These are phyloP conservation scores for Galendromus occidentalis DNA, from an alignment of 1,140 invertebrate genomes.

Conservation along the genomic window DNA sequence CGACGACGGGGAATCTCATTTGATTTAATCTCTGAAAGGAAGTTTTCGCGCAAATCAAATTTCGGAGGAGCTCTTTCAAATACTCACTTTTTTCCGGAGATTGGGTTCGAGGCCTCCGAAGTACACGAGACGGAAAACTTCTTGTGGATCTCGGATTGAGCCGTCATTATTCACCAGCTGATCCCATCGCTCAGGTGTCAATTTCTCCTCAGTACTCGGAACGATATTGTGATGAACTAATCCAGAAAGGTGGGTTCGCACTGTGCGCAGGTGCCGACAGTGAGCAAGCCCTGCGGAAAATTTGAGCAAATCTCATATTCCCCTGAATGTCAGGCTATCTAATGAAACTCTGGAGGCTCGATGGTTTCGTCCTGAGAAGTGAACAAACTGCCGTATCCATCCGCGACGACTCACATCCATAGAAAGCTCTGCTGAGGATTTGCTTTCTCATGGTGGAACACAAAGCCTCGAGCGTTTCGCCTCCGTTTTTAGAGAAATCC, in stretches of 20 bases:
- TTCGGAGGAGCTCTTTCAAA: no score
- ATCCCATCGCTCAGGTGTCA: conserved; percentile 47
- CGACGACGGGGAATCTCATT: no score
- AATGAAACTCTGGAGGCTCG: no score
- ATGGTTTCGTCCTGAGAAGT: no score
- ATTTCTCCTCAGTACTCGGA: conserved; percentile 29
- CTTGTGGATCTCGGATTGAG: conserved; percentile 34
- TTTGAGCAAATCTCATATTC: not conserved
- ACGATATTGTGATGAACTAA: conserved; percentile 42
- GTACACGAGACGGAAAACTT: conserved; percentile 62
- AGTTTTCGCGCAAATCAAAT: no score
- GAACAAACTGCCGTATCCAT: conserved; percentile 13
- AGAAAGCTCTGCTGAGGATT: conserved; percentile 83
- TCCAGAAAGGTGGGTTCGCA: conserved; percentile 72
- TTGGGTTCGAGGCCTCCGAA: conserved; percentile 61
- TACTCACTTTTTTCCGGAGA: conserved; percentile 44
- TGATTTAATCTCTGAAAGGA: no score
- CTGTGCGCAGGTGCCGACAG: conserved; percentile 70
- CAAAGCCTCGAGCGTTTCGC: conserved; percentile 41
- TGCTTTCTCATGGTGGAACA: conserved; percentile 83
- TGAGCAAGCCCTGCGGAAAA: conserved; percentile 49
- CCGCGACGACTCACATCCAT: conserved; percentile 47
- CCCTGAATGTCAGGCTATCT: no score
- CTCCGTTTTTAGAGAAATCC: not conserved
- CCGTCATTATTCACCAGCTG: conserved; percentile 32